Conservation (phyloP, 37 sponge, comb jelly and placozoan species). For the Bolinopsis microptera region DNA sequence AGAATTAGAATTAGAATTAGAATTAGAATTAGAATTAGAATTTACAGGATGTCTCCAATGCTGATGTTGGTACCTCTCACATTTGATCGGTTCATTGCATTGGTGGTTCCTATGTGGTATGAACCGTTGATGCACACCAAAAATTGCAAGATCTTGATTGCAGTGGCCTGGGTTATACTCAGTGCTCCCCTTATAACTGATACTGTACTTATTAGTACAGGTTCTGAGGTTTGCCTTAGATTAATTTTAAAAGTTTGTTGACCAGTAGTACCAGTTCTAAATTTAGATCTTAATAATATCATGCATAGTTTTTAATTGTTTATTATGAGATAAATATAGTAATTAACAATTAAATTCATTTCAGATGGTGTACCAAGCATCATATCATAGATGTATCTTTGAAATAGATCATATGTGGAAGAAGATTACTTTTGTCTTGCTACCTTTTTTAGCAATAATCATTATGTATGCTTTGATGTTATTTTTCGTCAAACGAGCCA, state of each 20-base stretch:
- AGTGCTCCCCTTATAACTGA: not conserved
- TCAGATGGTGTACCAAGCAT: conserved; percentile 29
- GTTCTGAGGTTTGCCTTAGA: not conserved
- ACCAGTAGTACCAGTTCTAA: too few relatives aligned
- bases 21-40: too few relatives aligned
- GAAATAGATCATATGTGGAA: not conserved
- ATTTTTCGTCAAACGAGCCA: not conserved
- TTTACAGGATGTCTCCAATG: conserved; percentile 24
- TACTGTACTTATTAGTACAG: not conserved
- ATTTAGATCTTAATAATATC: too few relatives aligned
- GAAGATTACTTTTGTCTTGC: not conserved
- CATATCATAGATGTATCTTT: not conserved
- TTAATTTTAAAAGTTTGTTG: too few relatives aligned
- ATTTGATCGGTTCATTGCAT: not conserved
- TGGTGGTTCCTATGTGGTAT: not conserved
- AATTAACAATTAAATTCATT: too few relatives aligned
- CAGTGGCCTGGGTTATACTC: not conserved
- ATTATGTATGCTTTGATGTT: conserved; percentile 8
- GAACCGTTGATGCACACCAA: not conserved
- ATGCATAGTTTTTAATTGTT: too few relatives aligned
- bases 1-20: too few relatives aligned
- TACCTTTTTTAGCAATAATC: not conserved
- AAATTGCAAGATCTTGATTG: not conserved
- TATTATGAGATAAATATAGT: too few relatives aligned
- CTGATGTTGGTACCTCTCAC: not conserved